A percentile compares a stretch with the other conserved stretches of the same genome.
Conservation (phyloP, 2,113 vertebrate species). For the Trematocara zebra region DNA sequence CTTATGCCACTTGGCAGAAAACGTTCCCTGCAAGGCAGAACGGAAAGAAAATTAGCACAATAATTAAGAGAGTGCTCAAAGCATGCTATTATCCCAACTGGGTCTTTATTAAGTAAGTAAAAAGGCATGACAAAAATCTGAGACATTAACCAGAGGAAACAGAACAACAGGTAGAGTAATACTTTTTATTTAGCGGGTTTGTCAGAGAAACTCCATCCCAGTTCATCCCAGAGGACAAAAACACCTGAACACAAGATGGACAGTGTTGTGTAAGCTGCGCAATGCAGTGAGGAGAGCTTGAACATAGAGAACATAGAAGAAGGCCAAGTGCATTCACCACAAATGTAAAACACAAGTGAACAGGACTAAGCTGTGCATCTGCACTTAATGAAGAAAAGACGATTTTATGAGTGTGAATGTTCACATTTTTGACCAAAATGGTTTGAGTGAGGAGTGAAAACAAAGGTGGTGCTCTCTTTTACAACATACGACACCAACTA, state of each 20-base stretch:
- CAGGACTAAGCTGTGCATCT: not conserved
- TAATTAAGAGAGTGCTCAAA: not conserved
- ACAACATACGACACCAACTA: not conserved
- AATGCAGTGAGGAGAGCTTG: not conserved
- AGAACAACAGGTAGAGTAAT: not conserved
- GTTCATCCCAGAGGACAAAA: not conserved
- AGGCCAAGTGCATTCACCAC: not conserved
- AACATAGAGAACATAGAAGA: not conserved
- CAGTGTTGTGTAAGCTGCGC: not conserved
- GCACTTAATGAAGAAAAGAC: not conserved
- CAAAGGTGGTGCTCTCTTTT: not conserved
- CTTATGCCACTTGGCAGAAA: not conserved
- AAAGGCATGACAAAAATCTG: not conserved
- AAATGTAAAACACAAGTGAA: not conserved
- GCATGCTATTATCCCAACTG: not conserved
- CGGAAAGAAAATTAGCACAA: not conserved
- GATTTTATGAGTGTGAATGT: not conserved
- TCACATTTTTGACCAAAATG: not conserved
- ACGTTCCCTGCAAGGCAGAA: not conserved
- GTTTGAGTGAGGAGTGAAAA: not conserved
- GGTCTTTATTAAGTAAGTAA: not conserved
- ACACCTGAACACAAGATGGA: not conserved
- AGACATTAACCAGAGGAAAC: not conserved
- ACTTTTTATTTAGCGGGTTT: not conserved
- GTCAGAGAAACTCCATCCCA: not conserved